These are phyloP conservation scores for Eutrigla gurnardus DNA, from an alignment of 2,797 vertebrate species.

Conservation along the genomic window DNA sequence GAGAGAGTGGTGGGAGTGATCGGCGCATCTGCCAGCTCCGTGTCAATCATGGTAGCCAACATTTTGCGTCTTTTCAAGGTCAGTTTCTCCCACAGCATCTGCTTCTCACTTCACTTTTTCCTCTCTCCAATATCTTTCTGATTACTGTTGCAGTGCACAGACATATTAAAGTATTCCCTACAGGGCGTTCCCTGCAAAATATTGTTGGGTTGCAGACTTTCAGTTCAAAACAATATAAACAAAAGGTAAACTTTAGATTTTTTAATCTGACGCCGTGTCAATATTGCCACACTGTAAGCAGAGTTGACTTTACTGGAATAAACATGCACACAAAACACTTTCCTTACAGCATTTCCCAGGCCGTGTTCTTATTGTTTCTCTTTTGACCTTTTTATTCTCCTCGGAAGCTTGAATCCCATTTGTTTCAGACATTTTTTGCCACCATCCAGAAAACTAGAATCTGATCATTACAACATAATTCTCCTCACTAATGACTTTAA, in stretches of 20 bases:
- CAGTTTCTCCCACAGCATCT: conserved; percentile 45
- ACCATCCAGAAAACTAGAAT: conserved; percentile 46
- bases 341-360: not conserved
- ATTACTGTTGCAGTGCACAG: not conserved
- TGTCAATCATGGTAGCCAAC: conserved; percentile 99
- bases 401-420: conserved; percentile 21
- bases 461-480: conserved; percentile 59
- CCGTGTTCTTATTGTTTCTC: not conserved
- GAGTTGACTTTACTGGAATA: not conserved
- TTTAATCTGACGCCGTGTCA: not conserved
- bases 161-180: not conserved
- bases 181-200: no score
- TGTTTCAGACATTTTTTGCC: conserved; percentile 31
- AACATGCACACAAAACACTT: conserved; percentile 10
- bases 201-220: not conserved
- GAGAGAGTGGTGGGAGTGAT: conserved; percentile 96
- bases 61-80: conserved; percentile 98
- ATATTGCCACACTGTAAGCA: not conserved
- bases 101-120: conserved; percentile 25
- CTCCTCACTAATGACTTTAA: conserved; percentile 68
- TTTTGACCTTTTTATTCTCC: conserved; percentile 25
- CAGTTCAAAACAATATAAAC: conserved; percentile 2
- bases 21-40: conserved; percentile 94
- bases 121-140: not conserved
- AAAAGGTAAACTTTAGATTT: not conserved